These are phyloP conservation scores for Folsomia candida DNA, from an alignment of 2,888 invertebrate genomes.

Conservation along the genomic window DNA sequence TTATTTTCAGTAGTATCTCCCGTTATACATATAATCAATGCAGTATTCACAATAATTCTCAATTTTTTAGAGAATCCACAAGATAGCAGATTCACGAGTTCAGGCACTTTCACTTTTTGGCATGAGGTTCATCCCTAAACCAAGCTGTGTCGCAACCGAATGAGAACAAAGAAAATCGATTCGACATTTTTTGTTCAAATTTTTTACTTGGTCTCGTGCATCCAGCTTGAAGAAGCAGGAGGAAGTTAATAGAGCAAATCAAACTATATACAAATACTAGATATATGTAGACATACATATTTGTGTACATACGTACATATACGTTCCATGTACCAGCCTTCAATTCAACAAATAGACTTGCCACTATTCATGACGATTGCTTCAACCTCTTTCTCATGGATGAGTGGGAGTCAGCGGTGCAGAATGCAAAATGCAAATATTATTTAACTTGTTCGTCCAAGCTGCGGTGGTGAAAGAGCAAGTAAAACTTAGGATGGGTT, in stretches of 20 bases:
- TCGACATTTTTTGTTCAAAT: neutral
- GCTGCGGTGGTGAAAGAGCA: neutral
- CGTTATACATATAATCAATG: too few species aligned
- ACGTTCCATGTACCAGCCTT: too few species aligned
- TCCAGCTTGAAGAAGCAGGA: too few species aligned
- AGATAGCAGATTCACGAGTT: too few species aligned
- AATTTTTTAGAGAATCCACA: too few species aligned
- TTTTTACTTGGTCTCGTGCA: neutral
- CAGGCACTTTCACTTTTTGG: neutral
- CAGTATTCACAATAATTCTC: too few species aligned
- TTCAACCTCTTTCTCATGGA: neutral
- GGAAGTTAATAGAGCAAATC: neutral
- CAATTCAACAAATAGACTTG: neutral
- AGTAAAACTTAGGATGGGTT: neutral
- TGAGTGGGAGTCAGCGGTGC: neutral
- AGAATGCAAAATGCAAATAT: constrained; percentile 2
- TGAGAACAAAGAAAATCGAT: neutral
- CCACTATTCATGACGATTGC: neutral
- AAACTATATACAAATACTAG: too few species aligned
- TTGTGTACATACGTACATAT: too few species aligned
- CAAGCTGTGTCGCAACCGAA: neutral
- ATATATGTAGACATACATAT: too few species aligned
- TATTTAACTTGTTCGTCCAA: neutral
- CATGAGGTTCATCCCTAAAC: neutral
- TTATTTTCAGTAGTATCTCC: too few species aligned